Base-by-base conservation (phyloP, 2,797 vertebrate species). In the Enoplosus armatus region DNA sequence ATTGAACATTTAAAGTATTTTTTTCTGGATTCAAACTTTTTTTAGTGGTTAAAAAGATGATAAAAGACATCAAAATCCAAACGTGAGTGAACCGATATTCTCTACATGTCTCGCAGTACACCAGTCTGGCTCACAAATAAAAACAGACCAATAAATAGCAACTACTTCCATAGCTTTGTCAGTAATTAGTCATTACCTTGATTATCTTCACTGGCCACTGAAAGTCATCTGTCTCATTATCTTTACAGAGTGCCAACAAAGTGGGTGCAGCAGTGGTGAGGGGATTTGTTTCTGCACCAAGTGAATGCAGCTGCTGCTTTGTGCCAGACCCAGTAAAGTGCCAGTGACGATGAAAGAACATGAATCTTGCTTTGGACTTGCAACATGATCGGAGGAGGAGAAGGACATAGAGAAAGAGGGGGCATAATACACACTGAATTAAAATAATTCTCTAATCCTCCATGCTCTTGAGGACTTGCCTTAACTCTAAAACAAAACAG, bases 131-230 rank as follows among this genome's bases (percentile, higher is more conserved):
- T 64, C 18, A 26, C 1, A 47, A 64, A 80, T 64, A 20, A 68
- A 81, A 81, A n/a, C 43, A 59, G 51, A 80, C 83, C 79, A 74
- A 75, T 82, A 80, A 66, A 66, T 64, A 67, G 33, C 29, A 33
- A 62, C 75, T 72, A 74, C 20, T 51, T 73, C 55, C 27, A 62
- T 12, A 24, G 45, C 27, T 64, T 69, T 77, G 41, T 61, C 53
- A 77, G 35, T 80, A 64, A 80, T 83, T 61, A 63, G 53, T 66
- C 64, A 62, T 84, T 67, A 76, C 8, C 59, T 62, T 77, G 74
- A 87, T 71, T 81, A 80, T 67, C 39, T 78, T 74, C 41, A 47
- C 53, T 1, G n/a, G 48, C 61, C 29, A 48, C 47, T 45, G 50
- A 74, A 79, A 79, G 31, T 10, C 53, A 50, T 80, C 29, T 29